These are phyloP conservation scores for Oreochromis spilurus DNA, from an alignment of 2,113 vertebrate species.

Conservation along the genomic window DNA sequence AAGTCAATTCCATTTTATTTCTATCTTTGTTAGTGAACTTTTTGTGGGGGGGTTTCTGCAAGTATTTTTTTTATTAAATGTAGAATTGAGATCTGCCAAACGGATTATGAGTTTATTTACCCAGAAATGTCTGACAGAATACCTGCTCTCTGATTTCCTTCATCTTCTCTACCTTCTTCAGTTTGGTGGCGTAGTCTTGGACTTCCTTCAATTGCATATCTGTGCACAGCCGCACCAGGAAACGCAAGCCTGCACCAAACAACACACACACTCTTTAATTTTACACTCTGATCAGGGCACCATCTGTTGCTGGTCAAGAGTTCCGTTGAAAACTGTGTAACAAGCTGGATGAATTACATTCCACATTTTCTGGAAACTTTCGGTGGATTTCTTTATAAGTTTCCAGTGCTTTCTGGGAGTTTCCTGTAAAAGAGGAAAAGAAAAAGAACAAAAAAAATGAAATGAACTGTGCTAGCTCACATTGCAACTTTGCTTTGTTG, in stretches of 20 bases:
- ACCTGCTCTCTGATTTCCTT: constrained; percentile 95
- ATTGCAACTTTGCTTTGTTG: not conserved
- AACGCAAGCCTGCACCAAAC: constrained; percentile 77
- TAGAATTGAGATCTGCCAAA: not conserved
- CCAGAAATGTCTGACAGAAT: not conserved
- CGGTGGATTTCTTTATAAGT: constrained; percentile 91
- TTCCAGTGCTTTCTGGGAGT: constrained; percentile 93
- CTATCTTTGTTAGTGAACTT: not conserved
- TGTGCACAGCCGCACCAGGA: constrained; percentile 89
- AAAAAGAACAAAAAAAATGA: not conserved
- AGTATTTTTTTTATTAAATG: not conserved
- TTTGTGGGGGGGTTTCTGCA: not conserved
- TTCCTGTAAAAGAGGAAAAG: constrained; percentile 73
- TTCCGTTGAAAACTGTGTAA: not conserved
- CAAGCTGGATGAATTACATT: constrained; percentile 77
- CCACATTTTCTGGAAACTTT: constrained; percentile 92
- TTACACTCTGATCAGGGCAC: not conserved
- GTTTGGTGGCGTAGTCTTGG: constrained; percentile 88
- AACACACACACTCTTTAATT: not conserved
- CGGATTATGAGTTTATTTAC: not conserved
- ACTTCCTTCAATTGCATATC: constrained; percentile 93
- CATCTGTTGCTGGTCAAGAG: not conserved
- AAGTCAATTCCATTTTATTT: not conserved
- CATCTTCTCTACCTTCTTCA: constrained; percentile 94
- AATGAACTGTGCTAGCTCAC: not conserved